Evolutionary conservation across 2,888 invertebrate genomes (phyloP), one percentile per base, ranked within the genome.

Genomic region (Helleia helle): DNA sequence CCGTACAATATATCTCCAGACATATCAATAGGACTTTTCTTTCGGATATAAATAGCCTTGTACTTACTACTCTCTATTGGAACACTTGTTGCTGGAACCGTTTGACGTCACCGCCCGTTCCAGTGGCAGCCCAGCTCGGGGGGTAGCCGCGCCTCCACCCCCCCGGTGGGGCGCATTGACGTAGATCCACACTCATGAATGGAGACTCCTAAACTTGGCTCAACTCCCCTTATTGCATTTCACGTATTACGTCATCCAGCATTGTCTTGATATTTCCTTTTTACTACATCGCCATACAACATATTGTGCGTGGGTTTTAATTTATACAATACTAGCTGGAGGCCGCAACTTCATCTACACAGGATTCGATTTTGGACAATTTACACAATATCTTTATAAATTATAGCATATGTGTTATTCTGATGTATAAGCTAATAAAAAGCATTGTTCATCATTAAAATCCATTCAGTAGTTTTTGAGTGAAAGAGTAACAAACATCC

Each of bases 121-220:
- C 65, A 57, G 51, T 51, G 52, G 52, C 58, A 55, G 53, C 44
- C n/a, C 30, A 54, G 50, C 54, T 51, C 50, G 59, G n/a, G 62
- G 65, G 66, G 68, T 50, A 48, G 58, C 65, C 70, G 65, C 65
- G 69, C 74, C 63, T 68, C 72, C 63, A 52, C 51, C 12, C n/a
- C n/a, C 22, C 13, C 24, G 59, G 54, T 59, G 65, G 67, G 55
- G 49, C 58, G 58, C 47, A 61, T 71, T 81, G 80, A 83, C 81
- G 81, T 81, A 75, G 71, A 58, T 52, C 62, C 62, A 71, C 61
- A 59, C 76, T 79, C 68, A 80, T 81, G 81, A 81, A 83, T 80
- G 81, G 69, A 59, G 65, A 52, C 67, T 15, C 65, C 62, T 63
- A 63, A n/a, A 61, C 62, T 46, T 46, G 44, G 46, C 49, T 44